These are phyloP conservation scores for Drosophila eugracilis DNA, from an alignment of 1,140 invertebrate genomes.

Conservation along the genomic window DNA sequence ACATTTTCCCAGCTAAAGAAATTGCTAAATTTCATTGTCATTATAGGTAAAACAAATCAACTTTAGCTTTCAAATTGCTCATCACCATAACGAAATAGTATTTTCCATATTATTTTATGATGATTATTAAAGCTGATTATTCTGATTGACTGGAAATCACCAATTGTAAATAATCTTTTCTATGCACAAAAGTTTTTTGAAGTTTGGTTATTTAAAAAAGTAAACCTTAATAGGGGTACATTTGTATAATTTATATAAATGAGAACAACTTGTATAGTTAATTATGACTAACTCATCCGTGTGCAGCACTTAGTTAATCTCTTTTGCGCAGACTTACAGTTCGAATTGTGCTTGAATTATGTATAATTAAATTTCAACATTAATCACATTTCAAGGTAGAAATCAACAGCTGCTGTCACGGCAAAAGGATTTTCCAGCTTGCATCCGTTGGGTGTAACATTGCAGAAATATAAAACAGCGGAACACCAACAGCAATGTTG, in stretches of 20 bases:
- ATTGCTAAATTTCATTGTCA: background rate
- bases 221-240: no score
- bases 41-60: no score
- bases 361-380: slow-evolving; percentile 80
- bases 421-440: slow-evolving; percentile 35
- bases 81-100: no score
- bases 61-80: no score
- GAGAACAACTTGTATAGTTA: background rate
- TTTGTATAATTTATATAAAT: no score
- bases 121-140: no score
- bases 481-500: no score
- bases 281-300: background rate
- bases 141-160: no score
- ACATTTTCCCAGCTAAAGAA: background rate
- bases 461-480: slow-evolving; percentile 1
- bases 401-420: slow-evolving; percentile 47
- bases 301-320: background rate
- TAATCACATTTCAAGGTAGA: slow-evolving; percentile 67
- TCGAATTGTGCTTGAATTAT: slow-evolving; percentile 74
- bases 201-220: no score
- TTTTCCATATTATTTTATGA: no score
- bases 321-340: slow-evolving; percentile 55
- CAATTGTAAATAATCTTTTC: no score
- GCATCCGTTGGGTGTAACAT: slow-evolving; percentile 26
- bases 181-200: no score